Conservation (phyloP, 2,113 vertebrate species). For the Laterallus jamaicensis region DNA sequence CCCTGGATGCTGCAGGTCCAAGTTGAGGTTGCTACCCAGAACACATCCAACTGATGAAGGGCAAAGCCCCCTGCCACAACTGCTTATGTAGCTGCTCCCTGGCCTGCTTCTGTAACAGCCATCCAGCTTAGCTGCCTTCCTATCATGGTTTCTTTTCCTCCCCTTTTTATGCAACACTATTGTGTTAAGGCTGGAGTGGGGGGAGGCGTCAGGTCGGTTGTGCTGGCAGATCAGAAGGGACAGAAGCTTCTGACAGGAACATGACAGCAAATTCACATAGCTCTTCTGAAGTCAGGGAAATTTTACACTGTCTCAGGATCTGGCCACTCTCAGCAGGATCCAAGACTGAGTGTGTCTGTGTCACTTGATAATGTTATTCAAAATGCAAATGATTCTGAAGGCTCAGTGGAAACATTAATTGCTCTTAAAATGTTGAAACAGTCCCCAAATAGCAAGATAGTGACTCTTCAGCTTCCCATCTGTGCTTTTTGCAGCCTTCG, state of each 20-base stretch:
- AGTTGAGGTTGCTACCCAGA: background rate
- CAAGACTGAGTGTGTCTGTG: background rate
- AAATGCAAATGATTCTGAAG: background rate
- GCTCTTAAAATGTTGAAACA: conserved; percentile 15
- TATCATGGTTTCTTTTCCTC: accelerated
- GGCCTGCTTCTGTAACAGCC: conserved; percentile 14
- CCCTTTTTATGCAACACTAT: background rate
- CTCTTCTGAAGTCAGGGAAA: background rate
- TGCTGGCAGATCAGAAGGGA: background rate
- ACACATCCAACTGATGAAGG: background rate
- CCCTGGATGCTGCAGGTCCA: background rate
- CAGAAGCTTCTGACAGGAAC: background rate
- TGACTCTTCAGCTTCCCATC: background rate
- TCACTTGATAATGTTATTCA: background rate
- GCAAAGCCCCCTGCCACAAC: background rate
- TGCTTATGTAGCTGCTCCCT: conserved; percentile 14
- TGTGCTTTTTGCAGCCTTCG: background rate
- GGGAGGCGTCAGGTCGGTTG: background rate
- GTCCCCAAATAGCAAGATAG: background rate
- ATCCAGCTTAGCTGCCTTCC: conserved; percentile 23
- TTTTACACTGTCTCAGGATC: background rate
- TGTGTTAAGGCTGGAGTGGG: background rate
- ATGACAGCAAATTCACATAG: background rate
- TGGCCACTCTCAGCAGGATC: background rate
- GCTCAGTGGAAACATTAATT: background rate